A percentile compares a stretch with the other conserved stretches of the same genome.
phyloP scores from a whole-genome alignment of 53 echinoderm and acorn worm genomes.

The Arbacia lixula region DNA sequence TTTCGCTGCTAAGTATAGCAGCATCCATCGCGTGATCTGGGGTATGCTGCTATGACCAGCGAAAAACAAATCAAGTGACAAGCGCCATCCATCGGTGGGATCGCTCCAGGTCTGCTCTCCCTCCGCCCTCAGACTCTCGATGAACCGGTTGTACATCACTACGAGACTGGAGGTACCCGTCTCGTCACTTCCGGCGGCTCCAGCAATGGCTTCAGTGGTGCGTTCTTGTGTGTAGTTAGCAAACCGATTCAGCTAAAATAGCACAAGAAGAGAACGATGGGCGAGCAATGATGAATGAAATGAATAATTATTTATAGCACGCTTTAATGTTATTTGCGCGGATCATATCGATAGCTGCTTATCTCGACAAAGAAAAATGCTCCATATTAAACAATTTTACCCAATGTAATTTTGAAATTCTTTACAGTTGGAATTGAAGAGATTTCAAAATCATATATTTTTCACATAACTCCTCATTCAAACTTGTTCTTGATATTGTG shows the following conservation, averaged over 20 bases:
- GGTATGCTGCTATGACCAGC: constrained; percentile 13
- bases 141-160: constrained; percentile 3
- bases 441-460: too few relatives aligned
- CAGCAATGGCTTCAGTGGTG: not conserved
- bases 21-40: constrained; percentile 10
- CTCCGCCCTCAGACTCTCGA: not conserved
- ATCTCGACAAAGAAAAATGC: too few relatives aligned
- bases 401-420: too few relatives aligned
- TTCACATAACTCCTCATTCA: too few relatives aligned
- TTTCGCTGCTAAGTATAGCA: constrained; percentile 4
- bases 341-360: too few relatives aligned
- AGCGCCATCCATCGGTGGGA: constrained; percentile 1
- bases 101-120: not conserved
- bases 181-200: not conserved
- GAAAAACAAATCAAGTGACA: not conserved
- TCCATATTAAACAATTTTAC: too few relatives aligned
- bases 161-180: not conserved
- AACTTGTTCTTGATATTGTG: too few relatives aligned
- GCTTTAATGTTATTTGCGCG: too few relatives aligned
- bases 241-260: constrained; percentile 5
- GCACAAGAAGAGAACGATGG: not conserved
- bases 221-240: not conserved
- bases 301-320: too few relatives aligned
- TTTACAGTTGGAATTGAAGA: too few relatives aligned
- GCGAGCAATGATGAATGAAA: too few relatives aligned